Base-by-base conservation (phyloP, 2,797 vertebrate species). In the Cyprinodon diabolis region DNA sequence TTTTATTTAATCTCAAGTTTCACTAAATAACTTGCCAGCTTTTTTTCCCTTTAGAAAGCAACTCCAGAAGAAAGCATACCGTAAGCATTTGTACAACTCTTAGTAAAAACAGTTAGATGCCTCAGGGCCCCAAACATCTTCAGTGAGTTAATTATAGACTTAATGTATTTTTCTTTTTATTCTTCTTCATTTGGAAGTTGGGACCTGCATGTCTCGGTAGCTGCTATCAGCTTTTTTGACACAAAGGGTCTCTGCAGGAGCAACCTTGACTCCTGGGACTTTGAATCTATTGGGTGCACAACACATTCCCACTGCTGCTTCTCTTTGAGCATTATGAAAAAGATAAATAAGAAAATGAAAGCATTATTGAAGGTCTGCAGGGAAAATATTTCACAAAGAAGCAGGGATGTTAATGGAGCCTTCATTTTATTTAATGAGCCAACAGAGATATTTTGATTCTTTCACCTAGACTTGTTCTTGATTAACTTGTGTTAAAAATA, bases 341-440 rank as follows among this genome's bases (percentile, higher is more conserved):
- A 66, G 19, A 63, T 23, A 68, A 82, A 52, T 55, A 30, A 71
- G 78, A 43, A 35, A 45, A 74, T 12, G 77, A 54, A 43, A 72
- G 75, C 74, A 19, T 76, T 76, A 76, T 71, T 14, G 62, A 78
- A 73, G 75, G 68, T 76, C 55, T 81, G 40, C 15, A 79, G 57
- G 52, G 60, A 81, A 86, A 74, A 57, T 56, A 80, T 35, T 72
- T 54, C 68, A 70, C 68, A 63, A 62, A 75, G 62, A 85, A 54
- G 15, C 75, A 75, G 74, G 88, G 90, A 89, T 90, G 76, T 91
- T 88, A 85, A 90, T 91, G 86, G 75, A 84, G 78, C 55, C 80
- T 78, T 80, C 43, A 21, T 80, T 84, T 70, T 65, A 81, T 85
- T 84, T 63, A 81, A 60, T 58, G 45, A 68, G 68, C 40, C 21